Conservation (phyloP, 2,113 vertebrate genomes). For the Pseudorectes ferrugineus region DNA sequence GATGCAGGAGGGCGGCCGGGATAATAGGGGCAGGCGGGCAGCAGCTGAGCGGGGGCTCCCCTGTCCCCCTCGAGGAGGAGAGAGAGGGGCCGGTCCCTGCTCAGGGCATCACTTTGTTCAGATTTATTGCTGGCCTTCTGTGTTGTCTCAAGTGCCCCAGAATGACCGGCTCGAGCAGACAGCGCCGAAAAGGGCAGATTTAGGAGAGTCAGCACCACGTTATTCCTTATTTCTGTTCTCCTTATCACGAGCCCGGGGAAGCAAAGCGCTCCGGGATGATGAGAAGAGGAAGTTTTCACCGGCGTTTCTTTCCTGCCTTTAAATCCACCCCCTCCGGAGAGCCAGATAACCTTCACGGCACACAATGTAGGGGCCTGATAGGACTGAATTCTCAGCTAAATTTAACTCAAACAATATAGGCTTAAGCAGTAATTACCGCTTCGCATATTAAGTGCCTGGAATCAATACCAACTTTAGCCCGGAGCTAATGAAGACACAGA, state of each 20-base stretch:
- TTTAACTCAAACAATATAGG: conserved; percentile 18
- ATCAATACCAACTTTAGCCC: background rate
- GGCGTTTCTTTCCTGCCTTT: background rate
- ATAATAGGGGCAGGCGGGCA: conserved; percentile 1
- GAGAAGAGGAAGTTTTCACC: conserved; percentile 16
- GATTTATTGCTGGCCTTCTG: conserved; percentile 20
- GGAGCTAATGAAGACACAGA: background rate
- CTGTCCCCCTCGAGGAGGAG: background rate
- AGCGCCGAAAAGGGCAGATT: background rate
- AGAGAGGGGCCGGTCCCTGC: background rate
- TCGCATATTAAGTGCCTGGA: background rate
- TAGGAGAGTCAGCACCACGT: rapidly evolving
- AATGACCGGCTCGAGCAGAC: background rate
- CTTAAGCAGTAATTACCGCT: background rate
- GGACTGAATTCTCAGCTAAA: background rate
- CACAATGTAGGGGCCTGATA: background rate
- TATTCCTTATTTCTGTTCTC: background rate
- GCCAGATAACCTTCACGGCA: background rate
- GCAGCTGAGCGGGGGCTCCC: conserved; percentile 22
- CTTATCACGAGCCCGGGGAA: background rate
- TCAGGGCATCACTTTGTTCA: background rate
- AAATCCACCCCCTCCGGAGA: background rate
- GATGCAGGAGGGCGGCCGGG: background rate
- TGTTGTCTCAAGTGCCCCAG: rapidly evolving
- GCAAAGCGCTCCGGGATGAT: background rate